A percentile compares a stretch with the other conserved stretches of the same genome.
phyloP scores from a whole-genome alignment of 2,797 vertebrate genomes.

The Muscicapa comitata region DNA sequence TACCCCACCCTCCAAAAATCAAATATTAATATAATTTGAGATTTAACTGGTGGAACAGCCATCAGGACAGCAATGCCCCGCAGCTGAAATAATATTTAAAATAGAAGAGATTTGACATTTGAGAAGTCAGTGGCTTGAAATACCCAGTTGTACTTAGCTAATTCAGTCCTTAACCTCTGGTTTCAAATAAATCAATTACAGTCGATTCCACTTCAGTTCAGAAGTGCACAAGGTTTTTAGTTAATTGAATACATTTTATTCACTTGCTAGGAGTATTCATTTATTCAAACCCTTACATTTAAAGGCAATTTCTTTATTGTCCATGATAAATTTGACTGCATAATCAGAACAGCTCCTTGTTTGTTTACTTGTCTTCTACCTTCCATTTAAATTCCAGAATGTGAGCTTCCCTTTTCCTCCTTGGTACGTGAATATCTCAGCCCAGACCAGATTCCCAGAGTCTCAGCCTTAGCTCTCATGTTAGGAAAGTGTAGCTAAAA shows the following conservation, averaged over 20 bases:
- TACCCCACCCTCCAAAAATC: conserved; percentile 76
- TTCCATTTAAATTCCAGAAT: conserved; percentile 45
- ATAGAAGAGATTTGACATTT: conserved; percentile 87
- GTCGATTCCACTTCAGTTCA: conserved; percentile 90
- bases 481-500: neutral
- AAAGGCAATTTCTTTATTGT: conserved; percentile 69
- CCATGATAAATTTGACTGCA: conserved; percentile 55
- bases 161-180: conserved; percentile 93
- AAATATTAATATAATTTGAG: conserved; percentile 85
- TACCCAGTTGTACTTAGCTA: conserved; percentile 92
- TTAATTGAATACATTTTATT: conserved; percentile 87
- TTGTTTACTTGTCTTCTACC: conserved; percentile 44
- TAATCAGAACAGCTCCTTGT: conserved; percentile 61
- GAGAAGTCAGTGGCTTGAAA: conserved; percentile 91
- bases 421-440: neutral
- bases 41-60: conserved; percentile 85
- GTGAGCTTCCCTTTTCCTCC: neutral
- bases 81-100: conserved; percentile 89
- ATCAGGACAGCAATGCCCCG: conserved; percentile 83
- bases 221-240: conserved; percentile 84
- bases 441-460: conserved; percentile 3
- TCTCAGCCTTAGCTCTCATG: neutral
- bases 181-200: conserved; percentile 95
- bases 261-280: conserved; percentile 82
- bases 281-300: conserved; percentile 78